Evolutionary conservation across 1,140 invertebrate species (phyloP).

Genomic region (Drosophila serrata): DNA sequence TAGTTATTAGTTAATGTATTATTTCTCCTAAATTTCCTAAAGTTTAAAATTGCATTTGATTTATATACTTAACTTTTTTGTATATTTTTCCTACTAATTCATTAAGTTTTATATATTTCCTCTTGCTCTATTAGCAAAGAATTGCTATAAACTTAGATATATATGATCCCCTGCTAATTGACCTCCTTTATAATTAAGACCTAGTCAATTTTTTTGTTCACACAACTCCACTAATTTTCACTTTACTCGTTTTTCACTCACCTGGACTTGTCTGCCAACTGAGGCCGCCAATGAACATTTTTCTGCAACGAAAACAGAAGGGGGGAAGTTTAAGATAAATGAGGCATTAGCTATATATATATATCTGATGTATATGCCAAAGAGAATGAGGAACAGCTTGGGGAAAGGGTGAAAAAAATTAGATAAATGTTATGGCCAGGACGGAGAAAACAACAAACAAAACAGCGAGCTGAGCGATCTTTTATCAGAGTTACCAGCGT

Average conservation of each 20-base stretch:
- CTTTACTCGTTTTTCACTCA: slow-evolving; percentile 87
- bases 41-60: too few relatives aligned
- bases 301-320: slow-evolving; percentile 92
- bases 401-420: slow-evolving; percentile 18
- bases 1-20: too few relatives aligned
- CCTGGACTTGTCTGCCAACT: slow-evolving; percentile 99
- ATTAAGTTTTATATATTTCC: slow-evolving; percentile 5
- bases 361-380: slow-evolving; percentile 3
- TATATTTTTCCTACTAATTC: too few relatives aligned
- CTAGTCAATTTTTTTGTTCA: slow-evolving; percentile 27
- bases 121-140: slow-evolving; percentile 44
- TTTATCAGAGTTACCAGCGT: slow-evolving; percentile 33
- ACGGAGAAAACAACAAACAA: slow-evolving; percentile 29
- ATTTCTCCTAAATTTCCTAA: too few relatives aligned
- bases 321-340: slow-evolving; percentile 71
- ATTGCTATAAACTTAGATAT: slow-evolving; percentile 14
- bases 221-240: slow-evolving; percentile 62
- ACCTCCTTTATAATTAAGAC: slow-evolving; percentile 20
- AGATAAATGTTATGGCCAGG: slow-evolving; percentile 51
- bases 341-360: slow-evolving; percentile 48
- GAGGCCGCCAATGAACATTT: slow-evolving; percentile 99
- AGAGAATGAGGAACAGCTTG: background rate
- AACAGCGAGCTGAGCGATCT: slow-evolving; percentile 40
- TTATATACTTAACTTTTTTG: too few relatives aligned
- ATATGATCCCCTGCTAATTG: slow-evolving; percentile 51